A percentile compares a stretch with the other conserved stretches of the same genome.
These are phyloP conservation scores for Stegastes partitus DNA, from an alignment of 2,113 vertebrate genomes.

Conservation along the genomic window DNA sequence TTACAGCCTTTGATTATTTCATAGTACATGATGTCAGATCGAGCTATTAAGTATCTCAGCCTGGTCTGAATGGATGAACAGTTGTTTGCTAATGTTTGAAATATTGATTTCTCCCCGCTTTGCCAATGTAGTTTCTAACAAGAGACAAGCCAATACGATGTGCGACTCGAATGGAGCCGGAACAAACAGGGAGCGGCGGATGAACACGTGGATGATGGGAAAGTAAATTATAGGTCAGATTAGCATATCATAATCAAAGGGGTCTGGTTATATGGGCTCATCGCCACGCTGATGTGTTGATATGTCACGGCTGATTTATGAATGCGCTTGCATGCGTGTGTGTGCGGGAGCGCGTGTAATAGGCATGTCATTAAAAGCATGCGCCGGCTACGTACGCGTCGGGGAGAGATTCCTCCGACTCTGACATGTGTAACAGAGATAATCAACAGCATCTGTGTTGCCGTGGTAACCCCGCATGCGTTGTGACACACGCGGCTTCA, in stretches of 20 bases:
- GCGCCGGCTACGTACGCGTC: constrained; percentile 36
- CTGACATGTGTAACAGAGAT: constrained; percentile 53
- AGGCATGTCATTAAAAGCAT: constrained; percentile 53
- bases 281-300: constrained; percentile 46
- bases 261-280: constrained; percentile 35
- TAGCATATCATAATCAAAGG: constrained; percentile 78
- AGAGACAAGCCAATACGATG: constrained; percentile 40
- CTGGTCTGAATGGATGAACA: constrained; percentile 37
- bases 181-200: constrained; percentile 7
- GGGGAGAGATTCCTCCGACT: constrained; percentile 34
- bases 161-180: constrained; percentile 38
- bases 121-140: constrained; percentile 43
- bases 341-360: constrained; percentile 31
- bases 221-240: constrained; percentile 76
- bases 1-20: constrained; percentile 47
- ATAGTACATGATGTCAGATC: constrained; percentile 51
- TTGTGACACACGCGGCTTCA: neutral
- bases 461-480: neutral
- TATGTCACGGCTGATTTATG: constrained; percentile 65
- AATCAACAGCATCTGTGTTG: constrained; percentile 49
- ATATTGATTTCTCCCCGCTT: constrained; percentile 64
- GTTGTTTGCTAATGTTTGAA: constrained; percentile 64
- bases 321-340: constrained; percentile 1
- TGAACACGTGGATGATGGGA: constrained; percentile 39
- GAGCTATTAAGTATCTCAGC: constrained; percentile 54